Evolutionary conservation across 2,797 vertebrate genomes (phyloP), one percentile per base, ranked within the genome.

Genomic region (Anolis apletophallus): DNA sequence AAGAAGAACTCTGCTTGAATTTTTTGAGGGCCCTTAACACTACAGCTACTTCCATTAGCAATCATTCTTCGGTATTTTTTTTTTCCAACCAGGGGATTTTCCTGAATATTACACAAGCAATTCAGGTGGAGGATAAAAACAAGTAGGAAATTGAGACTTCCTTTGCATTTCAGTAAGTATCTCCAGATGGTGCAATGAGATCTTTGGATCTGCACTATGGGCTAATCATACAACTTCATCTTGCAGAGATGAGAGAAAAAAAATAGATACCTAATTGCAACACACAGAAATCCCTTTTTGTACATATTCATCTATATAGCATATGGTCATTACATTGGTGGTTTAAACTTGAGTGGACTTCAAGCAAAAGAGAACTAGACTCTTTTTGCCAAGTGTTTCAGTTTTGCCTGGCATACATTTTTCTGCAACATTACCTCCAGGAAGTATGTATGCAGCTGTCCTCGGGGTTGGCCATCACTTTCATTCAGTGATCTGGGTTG

Each of bases 361-460:
- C 6, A 57, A 3, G 34, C 46, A 50, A 13, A 67, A 73, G 83
- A 79, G 23, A 67, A 81, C 64, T 1, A 67, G 1, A 23, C 84
- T 12, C 32, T 80, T 57, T 0, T 13, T 64, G 68, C 54, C 14
- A 59, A 68, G 36, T 82, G 40, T 29, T 80, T 52, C 3, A 73
- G 78, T 88, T 89, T 80, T 34, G 61, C 23, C 79, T 1, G 0
- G 26, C 81, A 83, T 80, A 52, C 19, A 87, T 32, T 81, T 52
- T 34, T 83, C 36, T 79, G 88, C 40, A 17, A 82, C 88, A 91
- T 95, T 93, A 95, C 93, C 93, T 95, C 54, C 85, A 94, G 3
- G 5, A 61, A 9, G 91, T 64, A 72, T 87, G 32, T 91, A 83
- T 1, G 83, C 82, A 77, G 90, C 71, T 68, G 89, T 92, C 92